Percentiles rank a stretch among this genome's conserved stretches.
phyloP scores from a whole-genome alignment of 2,888 invertebrate species.

The Biston betularia region DNA sequence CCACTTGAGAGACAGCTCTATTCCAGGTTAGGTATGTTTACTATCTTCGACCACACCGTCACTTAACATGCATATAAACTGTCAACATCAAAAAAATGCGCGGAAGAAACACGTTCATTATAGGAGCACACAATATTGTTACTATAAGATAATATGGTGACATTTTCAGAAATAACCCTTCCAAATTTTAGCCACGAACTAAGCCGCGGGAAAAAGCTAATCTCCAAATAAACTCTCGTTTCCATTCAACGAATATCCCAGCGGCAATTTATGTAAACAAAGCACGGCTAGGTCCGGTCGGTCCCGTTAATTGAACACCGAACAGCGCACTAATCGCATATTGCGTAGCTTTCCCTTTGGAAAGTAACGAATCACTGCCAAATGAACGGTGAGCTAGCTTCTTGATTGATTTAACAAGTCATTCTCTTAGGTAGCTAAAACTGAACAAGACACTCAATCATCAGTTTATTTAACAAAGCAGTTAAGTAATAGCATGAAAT shows the following conservation, averaged over 20 bases:
- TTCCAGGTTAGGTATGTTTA: no score
- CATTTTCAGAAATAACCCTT: no score
- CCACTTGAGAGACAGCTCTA: no score
- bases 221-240: conserved; percentile 31
- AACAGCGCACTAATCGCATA: conserved; percentile 72
- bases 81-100: no score
- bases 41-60: no score
- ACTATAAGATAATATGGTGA: no score
- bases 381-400: conserved; percentile 53
- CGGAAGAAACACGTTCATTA: no score
- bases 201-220: not conserved
- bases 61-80: no score
- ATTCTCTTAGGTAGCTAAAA: conserved; percentile 27
- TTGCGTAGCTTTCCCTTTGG: conserved; percentile 78
- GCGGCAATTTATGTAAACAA: conserved; percentile 46
- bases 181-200: no score
- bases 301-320: conserved; percentile 76
- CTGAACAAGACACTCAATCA: conserved; percentile 2
- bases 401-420: conserved; percentile 45
- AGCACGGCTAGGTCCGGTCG: conserved; percentile 52
- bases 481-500: conserved; percentile 24
- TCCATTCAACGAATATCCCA: conserved; percentile 39
- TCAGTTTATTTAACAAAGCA: conserved; percentile 27
- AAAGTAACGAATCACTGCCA: conserved; percentile 70
- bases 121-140: no score